Percentiles rank a stretch among this genome's conserved stretches.
Conservation (phyloP, 2,797 vertebrate genomes). For the Rhinoraja longicauda region DNA sequence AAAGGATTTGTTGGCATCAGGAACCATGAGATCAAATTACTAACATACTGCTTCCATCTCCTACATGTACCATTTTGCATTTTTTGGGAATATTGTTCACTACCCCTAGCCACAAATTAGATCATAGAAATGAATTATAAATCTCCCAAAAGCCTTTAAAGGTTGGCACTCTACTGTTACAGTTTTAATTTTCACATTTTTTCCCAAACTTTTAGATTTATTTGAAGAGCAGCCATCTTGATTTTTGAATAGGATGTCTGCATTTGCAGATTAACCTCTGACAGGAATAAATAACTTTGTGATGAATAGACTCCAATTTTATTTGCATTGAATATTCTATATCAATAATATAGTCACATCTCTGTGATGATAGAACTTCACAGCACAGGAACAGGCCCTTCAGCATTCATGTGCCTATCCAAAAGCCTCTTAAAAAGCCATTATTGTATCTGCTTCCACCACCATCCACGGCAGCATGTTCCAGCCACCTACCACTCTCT, state of each 20-base stretch:
- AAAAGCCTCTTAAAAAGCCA: not conserved
- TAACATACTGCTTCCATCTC: not conserved
- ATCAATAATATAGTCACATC: not conserved
- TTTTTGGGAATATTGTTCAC: not conserved
- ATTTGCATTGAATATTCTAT: not conserved
- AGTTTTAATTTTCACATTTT: too few species aligned
- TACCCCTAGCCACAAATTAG: not conserved
- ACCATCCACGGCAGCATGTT: too few species aligned
- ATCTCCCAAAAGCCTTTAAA: not conserved
- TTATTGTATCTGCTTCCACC: too few species aligned
- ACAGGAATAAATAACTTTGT: not conserved
- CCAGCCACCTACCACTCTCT: too few species aligned
- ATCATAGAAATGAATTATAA: not conserved
- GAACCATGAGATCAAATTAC: not conserved
- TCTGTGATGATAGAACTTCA: not conserved
- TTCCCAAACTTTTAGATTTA: not conserved
- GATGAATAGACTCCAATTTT: not conserved
- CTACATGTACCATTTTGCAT: not conserved
- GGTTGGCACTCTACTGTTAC: not conserved
- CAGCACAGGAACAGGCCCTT: too few species aligned
- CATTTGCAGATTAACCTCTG: not conserved
- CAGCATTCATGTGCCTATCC: too few species aligned
- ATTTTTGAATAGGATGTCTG: not conserved
- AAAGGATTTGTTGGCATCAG: not conserved
- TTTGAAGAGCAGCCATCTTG: not conserved